Conservation (phyloP, 2,888 invertebrate genomes). For the Lysandra coridon region DNA sequence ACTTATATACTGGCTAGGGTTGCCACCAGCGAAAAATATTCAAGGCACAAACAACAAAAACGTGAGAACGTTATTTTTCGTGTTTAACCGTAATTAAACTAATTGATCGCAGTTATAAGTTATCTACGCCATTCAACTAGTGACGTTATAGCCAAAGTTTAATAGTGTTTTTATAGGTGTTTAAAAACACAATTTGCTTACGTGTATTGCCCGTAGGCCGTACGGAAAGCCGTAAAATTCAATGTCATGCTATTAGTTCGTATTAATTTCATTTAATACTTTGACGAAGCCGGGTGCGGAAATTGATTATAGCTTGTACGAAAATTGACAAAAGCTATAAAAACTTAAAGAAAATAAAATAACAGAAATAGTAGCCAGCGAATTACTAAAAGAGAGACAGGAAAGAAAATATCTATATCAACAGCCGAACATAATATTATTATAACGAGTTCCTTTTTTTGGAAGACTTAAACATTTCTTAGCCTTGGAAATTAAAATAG, state of each 20-base stretch:
- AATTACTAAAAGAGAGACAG: neutral
- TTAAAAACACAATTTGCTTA: neutral
- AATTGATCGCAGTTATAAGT: slow-evolving; percentile 3
- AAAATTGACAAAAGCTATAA: neutral
- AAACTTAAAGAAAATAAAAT: neutral
- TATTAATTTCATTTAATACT: neutral
- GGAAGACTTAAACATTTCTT: too few species aligned
- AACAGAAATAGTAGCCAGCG: neutral
- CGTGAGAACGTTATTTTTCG: slow-evolving; percentile 16
- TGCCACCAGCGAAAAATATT: slow-evolving; percentile 30
- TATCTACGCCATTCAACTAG: slow-evolving; percentile 6
- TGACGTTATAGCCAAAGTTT: neutral
- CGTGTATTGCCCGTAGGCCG: neutral
- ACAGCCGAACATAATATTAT: too few species aligned
- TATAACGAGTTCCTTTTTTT: too few species aligned
- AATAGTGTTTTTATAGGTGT: slow-evolving; percentile 1
- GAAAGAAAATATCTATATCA: neutral
- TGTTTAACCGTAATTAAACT: neutral
- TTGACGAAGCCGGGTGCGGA: neutral
- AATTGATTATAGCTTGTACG: neutral
- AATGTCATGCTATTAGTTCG: slow-evolving; percentile 10
- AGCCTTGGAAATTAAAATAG: too few species aligned
- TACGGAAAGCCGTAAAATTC: slow-evolving; percentile 3
- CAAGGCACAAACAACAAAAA: neutral
- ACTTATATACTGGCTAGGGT: slow-evolving; percentile 56